A percentile compares a stretch with the other conserved stretches of the same genome.
These are phyloP conservation scores for Colletes collaris DNA, from an alignment of 2,888 invertebrate genomes.

Conservation along the genomic window DNA sequence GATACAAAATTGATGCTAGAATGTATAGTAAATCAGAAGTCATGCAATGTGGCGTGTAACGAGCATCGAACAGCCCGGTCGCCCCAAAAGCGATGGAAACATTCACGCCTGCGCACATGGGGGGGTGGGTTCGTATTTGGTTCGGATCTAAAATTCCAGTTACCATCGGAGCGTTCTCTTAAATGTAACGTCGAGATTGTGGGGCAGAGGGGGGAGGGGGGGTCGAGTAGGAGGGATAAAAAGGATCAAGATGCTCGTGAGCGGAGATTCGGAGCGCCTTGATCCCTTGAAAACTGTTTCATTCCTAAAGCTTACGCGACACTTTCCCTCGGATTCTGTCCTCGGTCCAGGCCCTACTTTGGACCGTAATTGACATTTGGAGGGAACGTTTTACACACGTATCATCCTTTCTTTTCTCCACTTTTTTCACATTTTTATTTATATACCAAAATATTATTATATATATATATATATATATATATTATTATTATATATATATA, in stretches of 20 bases:
- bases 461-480: too few relatives aligned
- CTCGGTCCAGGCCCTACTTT: conserved; percentile 81
- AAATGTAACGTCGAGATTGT: conserved; percentile 42
- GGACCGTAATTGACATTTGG: conserved; percentile 74
- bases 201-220: not conserved
- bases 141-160: conserved; percentile 21
- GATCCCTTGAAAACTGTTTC: conserved; percentile 38
- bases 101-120: conserved; percentile 24
- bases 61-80: conserved; percentile 23
- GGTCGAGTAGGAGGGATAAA: conserved; percentile 6
- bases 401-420: conserved; percentile 25
- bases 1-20: too few relatives aligned
- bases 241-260: conserved; percentile 53
- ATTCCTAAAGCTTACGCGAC: conserved; percentile 51
- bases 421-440: conserved; percentile 56
- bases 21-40: not conserved
- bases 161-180: conserved; percentile 31
- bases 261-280: conserved; percentile 57
- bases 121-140: conserved; percentile 10
- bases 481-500: too few relatives aligned
- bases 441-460: conserved; percentile 78
- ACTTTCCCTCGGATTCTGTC: conserved; percentile 68
- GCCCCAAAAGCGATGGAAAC: conserved; percentile 20
- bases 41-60: conserved; percentile 13
- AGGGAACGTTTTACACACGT: conserved; percentile 65